phyloP scores from a whole-genome alignment of 92 coral and sea anemone genomes.

The Epizoanthus illoricatus region DNA sequence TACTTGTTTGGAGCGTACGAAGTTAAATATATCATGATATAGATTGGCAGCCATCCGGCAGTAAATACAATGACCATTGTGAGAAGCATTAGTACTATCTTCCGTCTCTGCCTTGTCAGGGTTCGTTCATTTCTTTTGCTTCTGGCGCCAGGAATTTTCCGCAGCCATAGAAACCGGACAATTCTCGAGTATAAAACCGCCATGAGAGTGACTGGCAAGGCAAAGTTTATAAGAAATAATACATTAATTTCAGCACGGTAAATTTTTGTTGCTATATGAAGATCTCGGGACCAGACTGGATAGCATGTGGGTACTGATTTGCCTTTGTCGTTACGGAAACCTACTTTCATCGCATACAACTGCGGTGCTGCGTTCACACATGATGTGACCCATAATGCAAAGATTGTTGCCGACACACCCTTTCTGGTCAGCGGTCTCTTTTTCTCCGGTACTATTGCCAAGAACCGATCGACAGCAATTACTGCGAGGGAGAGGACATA shows the following conservation, averaged over 20 bases:
- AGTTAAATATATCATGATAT: background rate
- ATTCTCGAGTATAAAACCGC: conserved; percentile 7
- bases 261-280: background rate
- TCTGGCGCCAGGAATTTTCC: conserved; percentile 23
- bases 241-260: background rate
- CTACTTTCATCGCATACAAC: conserved; percentile 2
- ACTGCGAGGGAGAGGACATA: conserved; percentile 33
- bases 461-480: conserved; percentile 47
- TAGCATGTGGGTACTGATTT: background rate
- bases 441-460: conserved; percentile 25
- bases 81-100: background rate
- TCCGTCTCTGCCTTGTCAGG: background rate
- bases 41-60: conserved; percentile 6
- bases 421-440: conserved; percentile 34
- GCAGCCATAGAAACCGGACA: conserved; percentile 18
- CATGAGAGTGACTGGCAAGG: conserved; percentile 6
- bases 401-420: background rate
- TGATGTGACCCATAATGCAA: conserved; percentile 26
- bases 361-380: conserved; percentile 13
- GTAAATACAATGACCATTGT: conserved; percentile 12
- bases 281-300: conserved; percentile 14
- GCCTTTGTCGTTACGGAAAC: background rate
- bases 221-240: background rate
- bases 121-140: conserved; percentile 1
- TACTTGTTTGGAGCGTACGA: background rate